phyloP scores from a whole-genome alignment of 2,113 vertebrate genomes.

The Rhagologus leucostigma region DNA sequence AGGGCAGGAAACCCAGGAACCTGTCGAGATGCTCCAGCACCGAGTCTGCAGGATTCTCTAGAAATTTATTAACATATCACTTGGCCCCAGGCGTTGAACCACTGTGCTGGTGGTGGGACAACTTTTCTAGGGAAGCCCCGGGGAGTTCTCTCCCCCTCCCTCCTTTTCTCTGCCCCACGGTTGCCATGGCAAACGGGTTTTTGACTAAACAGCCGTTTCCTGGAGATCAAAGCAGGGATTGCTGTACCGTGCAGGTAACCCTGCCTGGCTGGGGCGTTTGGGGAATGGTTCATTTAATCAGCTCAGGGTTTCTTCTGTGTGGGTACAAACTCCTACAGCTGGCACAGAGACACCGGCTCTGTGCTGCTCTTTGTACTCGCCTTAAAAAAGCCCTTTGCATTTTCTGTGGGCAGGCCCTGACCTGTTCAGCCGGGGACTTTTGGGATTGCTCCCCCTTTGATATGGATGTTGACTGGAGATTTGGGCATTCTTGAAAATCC shows the following conservation, averaged over 20 bases:
- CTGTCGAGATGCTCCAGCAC: neutral
- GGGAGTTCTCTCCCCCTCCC: neutral
- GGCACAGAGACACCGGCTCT: neutral
- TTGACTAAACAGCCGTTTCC: neutral
- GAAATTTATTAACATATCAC: neutral
- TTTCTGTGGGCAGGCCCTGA: constrained; percentile 30
- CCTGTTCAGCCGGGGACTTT: constrained; percentile 13
- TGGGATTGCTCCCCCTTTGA: constrained; percentile 16
- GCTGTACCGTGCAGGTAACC: neutral
- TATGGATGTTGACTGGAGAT: constrained; percentile 30
- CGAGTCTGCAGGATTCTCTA: fast-evolving
- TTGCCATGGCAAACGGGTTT: neutral
- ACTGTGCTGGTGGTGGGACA: neutral
- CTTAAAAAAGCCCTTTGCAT: neutral
- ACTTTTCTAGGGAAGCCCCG: neutral
- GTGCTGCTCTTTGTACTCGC: neutral
- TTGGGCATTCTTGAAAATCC: constrained; percentile 59
- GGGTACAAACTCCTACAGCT: neutral
- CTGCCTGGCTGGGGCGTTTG: neutral
- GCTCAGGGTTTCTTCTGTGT: neutral
- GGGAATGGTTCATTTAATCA: neutral
- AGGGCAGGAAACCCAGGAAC: neutral
- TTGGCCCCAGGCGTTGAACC: neutral
- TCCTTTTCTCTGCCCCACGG: neutral
- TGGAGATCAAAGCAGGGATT: constrained; percentile 7